These are phyloP conservation scores for Drosophila multiciliata DNA, from an alignment of 2,888 invertebrate species.

Conservation along the genomic window DNA sequence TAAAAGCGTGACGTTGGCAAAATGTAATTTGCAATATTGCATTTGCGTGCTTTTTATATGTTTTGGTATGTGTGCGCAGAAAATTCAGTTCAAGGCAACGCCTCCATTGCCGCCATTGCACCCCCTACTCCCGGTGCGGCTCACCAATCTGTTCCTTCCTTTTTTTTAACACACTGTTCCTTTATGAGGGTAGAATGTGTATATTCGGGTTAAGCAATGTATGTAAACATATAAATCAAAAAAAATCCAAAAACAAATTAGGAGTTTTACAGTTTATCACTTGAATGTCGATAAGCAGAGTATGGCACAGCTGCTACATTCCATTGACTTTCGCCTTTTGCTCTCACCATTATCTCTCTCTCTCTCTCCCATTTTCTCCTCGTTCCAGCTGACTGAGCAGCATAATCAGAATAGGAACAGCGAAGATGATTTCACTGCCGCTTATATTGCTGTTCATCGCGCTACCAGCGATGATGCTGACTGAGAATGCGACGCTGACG, in stretches of 20 bases:
- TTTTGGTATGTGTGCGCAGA: slow-evolving; percentile 34
- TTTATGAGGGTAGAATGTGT: neutral
- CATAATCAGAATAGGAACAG: slow-evolving; percentile 28
- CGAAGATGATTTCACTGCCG: slow-evolving; percentile 55
- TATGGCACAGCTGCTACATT: neutral
- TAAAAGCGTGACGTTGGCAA: slow-evolving; percentile 64
- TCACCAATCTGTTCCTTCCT: neutral
- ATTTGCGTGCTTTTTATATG: slow-evolving; percentile 10
- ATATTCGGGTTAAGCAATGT: neutral
- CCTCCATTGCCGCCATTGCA: slow-evolving; percentile 44
- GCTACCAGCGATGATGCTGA: slow-evolving; percentile 35
- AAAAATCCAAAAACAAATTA: neutral
- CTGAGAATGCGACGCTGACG: slow-evolving; percentile 67
- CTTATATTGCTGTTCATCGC: slow-evolving; percentile 46
- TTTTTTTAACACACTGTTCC: neutral
- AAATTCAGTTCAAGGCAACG: slow-evolving; percentile 75
- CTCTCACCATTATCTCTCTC: neutral
- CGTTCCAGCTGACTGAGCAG: slow-evolving; percentile 68
- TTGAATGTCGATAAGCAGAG: neutral
- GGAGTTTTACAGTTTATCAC: neutral
- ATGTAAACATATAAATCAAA: no score
- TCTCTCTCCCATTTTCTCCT: neutral
- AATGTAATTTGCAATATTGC: slow-evolving; percentile 41
- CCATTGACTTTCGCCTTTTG: slow-evolving; percentile 34
- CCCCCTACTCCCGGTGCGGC: neutral